Evolutionary conservation across 2,888 invertebrate species (phyloP).

Genomic region (Parasteatoda lunata): DNA sequence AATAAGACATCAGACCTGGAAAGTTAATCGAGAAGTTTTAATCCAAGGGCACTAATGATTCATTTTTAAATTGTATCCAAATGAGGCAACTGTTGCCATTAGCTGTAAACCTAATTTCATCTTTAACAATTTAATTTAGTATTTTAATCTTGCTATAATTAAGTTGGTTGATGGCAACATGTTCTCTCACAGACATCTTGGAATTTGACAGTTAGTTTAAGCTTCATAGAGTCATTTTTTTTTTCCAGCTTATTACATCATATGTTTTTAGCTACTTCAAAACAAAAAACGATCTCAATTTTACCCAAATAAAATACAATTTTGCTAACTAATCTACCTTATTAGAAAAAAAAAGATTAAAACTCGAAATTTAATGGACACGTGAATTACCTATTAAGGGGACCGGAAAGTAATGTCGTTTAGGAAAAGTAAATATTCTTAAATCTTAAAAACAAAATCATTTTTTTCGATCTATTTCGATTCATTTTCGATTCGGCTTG

Average conservation of each 20-base stretch:
- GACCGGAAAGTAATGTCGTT: too few relatives aligned
- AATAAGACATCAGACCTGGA: conserved; percentile 21
- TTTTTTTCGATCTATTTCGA: too few relatives aligned
- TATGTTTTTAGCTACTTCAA: too few relatives aligned
- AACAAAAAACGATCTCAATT: too few relatives aligned
- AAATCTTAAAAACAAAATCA: too few relatives aligned
- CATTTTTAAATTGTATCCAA: conserved; percentile 68
- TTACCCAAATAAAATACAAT: too few relatives aligned
- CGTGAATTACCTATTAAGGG: too few relatives aligned
- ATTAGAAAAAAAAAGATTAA: too few relatives aligned
- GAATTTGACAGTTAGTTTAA: not conserved
- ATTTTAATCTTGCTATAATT: conserved; percentile 64
- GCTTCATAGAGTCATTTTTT: not conserved
- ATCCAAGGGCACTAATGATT: conserved; percentile 59
- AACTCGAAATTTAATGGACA: too few relatives aligned
- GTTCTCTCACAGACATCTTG: conserved; percentile 45
- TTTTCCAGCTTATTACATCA: not conserved
- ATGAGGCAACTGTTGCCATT: conserved; percentile 57
- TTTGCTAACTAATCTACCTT: too few relatives aligned
- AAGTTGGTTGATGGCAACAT: conserved; percentile 38
- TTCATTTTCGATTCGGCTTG: too few relatives aligned
- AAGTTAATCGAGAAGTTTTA: conserved; percentile 68
- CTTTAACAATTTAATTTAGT: conserved; percentile 62
- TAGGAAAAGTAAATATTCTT: too few relatives aligned
- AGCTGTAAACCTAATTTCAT: conserved; percentile 59